Conservation (phyloP, 2,113 vertebrate genomes). For the Labeo rohita region DNA sequence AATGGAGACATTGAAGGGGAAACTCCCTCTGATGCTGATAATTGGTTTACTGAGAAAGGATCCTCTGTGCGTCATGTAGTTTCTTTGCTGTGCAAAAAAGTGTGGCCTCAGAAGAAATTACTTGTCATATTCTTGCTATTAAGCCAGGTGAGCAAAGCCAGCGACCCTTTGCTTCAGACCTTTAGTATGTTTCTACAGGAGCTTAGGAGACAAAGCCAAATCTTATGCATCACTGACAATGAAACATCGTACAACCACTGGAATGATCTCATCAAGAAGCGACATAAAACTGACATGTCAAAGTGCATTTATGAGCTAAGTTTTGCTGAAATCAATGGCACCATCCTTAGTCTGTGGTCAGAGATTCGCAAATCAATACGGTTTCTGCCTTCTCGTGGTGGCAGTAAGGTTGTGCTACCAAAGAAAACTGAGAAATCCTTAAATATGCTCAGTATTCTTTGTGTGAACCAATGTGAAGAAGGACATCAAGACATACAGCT, state of each 20-base stretch:
- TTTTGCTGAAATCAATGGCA: constrained; percentile 79
- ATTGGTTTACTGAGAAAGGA: constrained; percentile 76
- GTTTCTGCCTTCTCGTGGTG: constrained; percentile 75
- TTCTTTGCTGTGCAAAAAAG: constrained; percentile 80
- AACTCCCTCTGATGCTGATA: constrained; percentile 67
- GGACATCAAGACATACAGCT: constrained; percentile 73
- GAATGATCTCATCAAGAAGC: constrained; percentile 69
- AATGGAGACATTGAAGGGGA: constrained; percentile 72
- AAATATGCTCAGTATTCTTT: constrained; percentile 78
- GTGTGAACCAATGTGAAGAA: constrained; percentile 83
- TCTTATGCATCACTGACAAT: constrained; percentile 80
- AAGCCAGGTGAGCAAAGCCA: constrained; percentile 73
- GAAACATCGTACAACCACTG: constrained; percentile 70
- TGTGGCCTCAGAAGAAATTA: constrained; percentile 77
- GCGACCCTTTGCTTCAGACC: constrained; percentile 80
- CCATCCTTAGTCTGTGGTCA: constrained; percentile 79
- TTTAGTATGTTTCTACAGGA: constrained; percentile 82
- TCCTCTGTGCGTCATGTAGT: constrained; percentile 76
- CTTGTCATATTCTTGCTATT: constrained; percentile 83
- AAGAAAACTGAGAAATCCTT: constrained; percentile 76
- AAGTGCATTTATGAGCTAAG: constrained; percentile 79
- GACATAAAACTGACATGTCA: constrained; percentile 63
- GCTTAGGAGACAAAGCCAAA: constrained; percentile 76
- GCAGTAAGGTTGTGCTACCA: constrained; percentile 68
- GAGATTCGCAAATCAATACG: constrained; percentile 70